phyloP scores from a whole-genome alignment of 2,797 vertebrate genomes.

The Danio choprae region DNA sequence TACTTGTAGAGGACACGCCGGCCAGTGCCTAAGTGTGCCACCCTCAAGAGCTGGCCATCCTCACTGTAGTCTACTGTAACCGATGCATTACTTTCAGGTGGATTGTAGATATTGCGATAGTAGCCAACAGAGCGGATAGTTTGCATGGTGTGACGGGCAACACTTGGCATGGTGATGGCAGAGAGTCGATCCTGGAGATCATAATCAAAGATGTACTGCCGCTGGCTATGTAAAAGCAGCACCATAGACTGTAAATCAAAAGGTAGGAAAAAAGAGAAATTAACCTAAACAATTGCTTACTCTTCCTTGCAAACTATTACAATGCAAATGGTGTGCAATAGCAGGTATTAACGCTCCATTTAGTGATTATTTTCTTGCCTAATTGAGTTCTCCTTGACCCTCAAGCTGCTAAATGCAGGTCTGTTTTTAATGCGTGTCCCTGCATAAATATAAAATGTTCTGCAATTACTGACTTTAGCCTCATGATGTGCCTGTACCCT shows the following conservation, averaged over 20 bases:
- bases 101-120: conserved; percentile 97
- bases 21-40: conserved; percentile 94
- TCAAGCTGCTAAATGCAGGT: conserved; percentile 77
- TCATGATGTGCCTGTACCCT: conserved; percentile 73
- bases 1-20: conserved; percentile 95
- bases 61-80: conserved; percentile 93
- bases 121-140: conserved; percentile 97
- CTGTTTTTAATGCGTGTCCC: conserved; percentile 79
- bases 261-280: conserved; percentile 54
- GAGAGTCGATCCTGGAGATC: conserved; percentile 92
- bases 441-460: conserved; percentile 78
- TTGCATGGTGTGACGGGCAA: conserved; percentile 98
- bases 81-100: conserved; percentile 96
- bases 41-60: conserved; percentile 88
- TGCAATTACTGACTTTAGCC: conserved; percentile 79
- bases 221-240: conserved; percentile 95
- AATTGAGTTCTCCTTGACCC: conserved; percentile 82
- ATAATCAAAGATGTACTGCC: conserved; percentile 98
- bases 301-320: conserved; percentile 51
- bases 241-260: conserved; percentile 91
- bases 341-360: conserved; percentile 70
- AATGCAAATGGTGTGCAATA: conserved; percentile 62
- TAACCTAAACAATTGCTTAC: conserved; percentile 53
- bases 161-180: conserved; percentile 97
- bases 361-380: conserved; percentile 74